Evolutionary conservation across 2,113 vertebrate genomes (phyloP).

Genomic region (Tachysurus fulvidraco): DNA sequence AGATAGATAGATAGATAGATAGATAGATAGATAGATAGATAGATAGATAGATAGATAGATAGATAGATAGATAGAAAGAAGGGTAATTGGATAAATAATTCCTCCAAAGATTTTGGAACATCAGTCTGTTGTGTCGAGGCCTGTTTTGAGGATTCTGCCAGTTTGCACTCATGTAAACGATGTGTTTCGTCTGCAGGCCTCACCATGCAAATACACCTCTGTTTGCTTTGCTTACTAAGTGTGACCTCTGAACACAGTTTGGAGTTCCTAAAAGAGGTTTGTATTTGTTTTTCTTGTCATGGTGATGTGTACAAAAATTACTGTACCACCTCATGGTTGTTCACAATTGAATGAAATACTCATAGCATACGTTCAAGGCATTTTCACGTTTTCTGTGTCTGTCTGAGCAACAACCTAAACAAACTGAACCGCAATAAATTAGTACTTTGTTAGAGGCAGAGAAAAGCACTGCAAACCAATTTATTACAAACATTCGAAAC

Average conservation of each 20-base stretch:
- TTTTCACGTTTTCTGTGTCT: neutral
- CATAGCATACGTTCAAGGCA: neutral
- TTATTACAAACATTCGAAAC: neutral
- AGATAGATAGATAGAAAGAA: neutral
- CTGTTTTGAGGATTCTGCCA: conserved; percentile 29
- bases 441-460: neutral
- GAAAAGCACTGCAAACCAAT: neutral
- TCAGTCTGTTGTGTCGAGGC: conserved; percentile 10
- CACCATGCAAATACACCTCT: conserved; percentile 38
- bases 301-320: conserved; percentile 1
- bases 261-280: neutral
- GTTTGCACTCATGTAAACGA: conserved; percentile 31
- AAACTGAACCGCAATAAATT: neutral
- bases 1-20: no score
- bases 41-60: no score
- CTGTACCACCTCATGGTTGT: neutral
- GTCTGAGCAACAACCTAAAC: neutral
- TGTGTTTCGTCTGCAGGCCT: conserved; percentile 22
- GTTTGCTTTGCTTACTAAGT: conserved; percentile 29
- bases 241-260: conserved; percentile 31
- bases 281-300: neutral
- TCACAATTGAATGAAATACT: neutral
- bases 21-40: no score
- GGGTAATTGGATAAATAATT: neutral
- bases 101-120: neutral